Evolutionary conservation across 2,113 vertebrate species (phyloP), one percentile per base, ranked within the genome.

Genomic region (Gallinago media): DNA sequence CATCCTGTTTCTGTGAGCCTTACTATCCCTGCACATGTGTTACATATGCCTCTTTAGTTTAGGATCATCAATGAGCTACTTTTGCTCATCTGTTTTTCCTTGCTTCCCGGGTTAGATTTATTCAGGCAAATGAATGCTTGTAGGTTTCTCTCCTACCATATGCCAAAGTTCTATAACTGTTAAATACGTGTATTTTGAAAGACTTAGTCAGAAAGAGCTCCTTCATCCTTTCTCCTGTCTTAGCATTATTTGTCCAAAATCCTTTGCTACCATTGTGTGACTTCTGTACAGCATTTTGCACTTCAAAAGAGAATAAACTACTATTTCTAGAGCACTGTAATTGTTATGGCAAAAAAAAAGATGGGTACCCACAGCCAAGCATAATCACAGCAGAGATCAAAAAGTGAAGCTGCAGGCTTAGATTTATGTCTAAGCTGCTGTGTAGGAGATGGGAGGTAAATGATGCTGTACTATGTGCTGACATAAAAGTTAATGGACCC

Each of bases 381-480:
- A 7, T 89, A 89, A 81, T 91, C 84, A 78, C 76, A 82, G 74
- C 22, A 78, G 83, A 92, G 77, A 92, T 89, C 77, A 89, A 94
- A 85, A 21, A 92, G 52, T 76, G 71, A 81, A 65, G 72, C 85
- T 88, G 56, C 63, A 56, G 80, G 59, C 83, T 92, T 75, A 87
- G 71, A 83, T 92, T 95, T 79, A 88, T 88, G 23, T 85, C 50
- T 92, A 90, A 89, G 19, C 67, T 95, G 67, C 91, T 94, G 56
- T 73, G 68, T 88, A 50, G 74, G 86, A 96, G 93, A 94, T 81
- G 79, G 81, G 75, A 92, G 73, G 94, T 94, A 93, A 97, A 89
- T 87, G 78, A 88, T 76, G 42, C 73, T 82, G 58, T 85, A 50
- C 56, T 88, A 38, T 95, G 96, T 88, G 65, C 50, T 66, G 40